These are phyloP conservation scores for Cyrtodaria siliqua DNA, from an alignment of 2,888 invertebrate species.

Conservation along the genomic window DNA sequence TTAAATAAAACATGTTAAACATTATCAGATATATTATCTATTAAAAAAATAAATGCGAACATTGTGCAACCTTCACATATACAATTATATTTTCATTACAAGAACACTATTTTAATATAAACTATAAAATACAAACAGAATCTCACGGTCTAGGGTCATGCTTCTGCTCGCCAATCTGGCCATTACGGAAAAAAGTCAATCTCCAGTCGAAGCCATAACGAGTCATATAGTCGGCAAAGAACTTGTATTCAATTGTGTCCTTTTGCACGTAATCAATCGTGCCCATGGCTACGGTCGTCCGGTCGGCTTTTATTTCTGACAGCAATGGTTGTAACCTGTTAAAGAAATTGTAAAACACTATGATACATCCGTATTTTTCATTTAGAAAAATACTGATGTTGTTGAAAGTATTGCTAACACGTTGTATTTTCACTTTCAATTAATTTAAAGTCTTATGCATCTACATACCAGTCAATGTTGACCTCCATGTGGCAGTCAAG, in stretches of 20 bases:
- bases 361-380: too few relatives aligned
- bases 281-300: conserved; percentile 74
- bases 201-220: conserved; percentile 68
- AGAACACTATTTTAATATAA: background rate
- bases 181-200: conserved; percentile 77
- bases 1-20: too few relatives aligned
- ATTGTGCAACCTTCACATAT: too few relatives aligned
- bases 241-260: conserved; percentile 68
- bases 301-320: conserved; percentile 66
- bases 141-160: background rate
- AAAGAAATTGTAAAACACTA: background rate
- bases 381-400: background rate
- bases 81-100: background rate
- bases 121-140: background rate
- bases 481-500: conserved; percentile 78
- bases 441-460: too few relatives aligned
- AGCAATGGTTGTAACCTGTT: conserved; percentile 66
- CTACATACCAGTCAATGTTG: conserved; percentile 74
- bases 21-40: too few relatives aligned
- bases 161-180: conserved; percentile 64
- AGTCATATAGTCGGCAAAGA: conserved; percentile 72
- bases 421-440: conserved; percentile 17
- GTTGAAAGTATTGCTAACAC: background rate
- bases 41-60: too few relatives aligned
- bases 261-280: conserved; percentile 75